phyloP scores from a whole-genome alignment of 1,140 invertebrate species.

The Listronotus oregonensis region DNA sequence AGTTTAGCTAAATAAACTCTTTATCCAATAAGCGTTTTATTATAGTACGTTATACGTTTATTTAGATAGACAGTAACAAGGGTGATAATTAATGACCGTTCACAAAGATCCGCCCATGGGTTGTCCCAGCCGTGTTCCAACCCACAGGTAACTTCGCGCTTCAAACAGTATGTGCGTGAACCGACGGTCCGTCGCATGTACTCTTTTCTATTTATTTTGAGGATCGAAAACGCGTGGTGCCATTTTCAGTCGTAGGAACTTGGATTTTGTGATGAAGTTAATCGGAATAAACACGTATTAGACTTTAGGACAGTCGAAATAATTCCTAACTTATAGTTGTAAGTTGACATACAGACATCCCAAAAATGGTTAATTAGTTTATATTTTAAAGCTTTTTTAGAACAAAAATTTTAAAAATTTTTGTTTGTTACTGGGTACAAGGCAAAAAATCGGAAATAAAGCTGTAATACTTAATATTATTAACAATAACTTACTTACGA shows the following conservation, averaged over 20 bases:
- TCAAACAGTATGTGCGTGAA: constrained; percentile 36
- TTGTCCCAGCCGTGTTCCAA: constrained; percentile 31
- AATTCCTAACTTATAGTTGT: too few relatives aligned
- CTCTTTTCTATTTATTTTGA: constrained; percentile 7
- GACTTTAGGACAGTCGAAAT: too few relatives aligned
- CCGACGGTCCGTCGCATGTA: constrained; percentile 32
- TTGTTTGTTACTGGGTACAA: too few relatives aligned
- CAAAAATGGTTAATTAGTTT: too few relatives aligned
- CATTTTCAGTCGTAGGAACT: not conserved
- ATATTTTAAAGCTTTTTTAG: too few relatives aligned
- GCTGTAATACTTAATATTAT: too few relatives aligned
- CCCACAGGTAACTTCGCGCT: constrained; percentile 34
- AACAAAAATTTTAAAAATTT: too few relatives aligned
- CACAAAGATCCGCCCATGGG: constrained; percentile 38
- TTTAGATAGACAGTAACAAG: constrained; percentile 43
- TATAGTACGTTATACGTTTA: constrained; percentile 37
- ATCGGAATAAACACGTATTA: too few relatives aligned
- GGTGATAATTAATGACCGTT: constrained; percentile 43
- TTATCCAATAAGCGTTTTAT: constrained; percentile 34
- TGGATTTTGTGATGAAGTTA: too few relatives aligned
- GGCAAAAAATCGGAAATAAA: too few relatives aligned
- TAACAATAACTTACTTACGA: too few relatives aligned
- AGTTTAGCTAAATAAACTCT: constrained; percentile 33
- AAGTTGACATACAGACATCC: too few relatives aligned
- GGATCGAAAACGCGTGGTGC: constrained; percentile 12